A percentile compares a stretch with the other conserved stretches of the same genome.
These are phyloP conservation scores for Pterocles gutturalis DNA, from an alignment of 2,113 vertebrate species.

Conservation along the genomic window DNA sequence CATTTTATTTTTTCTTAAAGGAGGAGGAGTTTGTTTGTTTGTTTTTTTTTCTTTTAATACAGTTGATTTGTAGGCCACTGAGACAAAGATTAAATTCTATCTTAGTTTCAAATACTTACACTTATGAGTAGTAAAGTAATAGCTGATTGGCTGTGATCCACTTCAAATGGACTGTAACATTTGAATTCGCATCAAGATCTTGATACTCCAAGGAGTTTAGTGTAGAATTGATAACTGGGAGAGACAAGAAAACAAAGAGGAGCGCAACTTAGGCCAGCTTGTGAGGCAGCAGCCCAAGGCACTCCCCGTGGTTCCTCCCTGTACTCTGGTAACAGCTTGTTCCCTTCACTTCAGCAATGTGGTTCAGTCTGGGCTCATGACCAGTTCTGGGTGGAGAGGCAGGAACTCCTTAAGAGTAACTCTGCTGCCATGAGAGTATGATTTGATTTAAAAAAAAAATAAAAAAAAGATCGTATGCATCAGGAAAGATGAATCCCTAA, in stretches of 20 bases:
- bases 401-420: neutral
- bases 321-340: constrained; percentile 38
- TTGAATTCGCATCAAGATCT: neutral
- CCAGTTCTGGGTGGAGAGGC: constrained; percentile 21
- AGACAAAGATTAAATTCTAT: neutral
- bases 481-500: neutral
- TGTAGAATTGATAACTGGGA: neutral
- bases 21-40: too few relatives aligned
- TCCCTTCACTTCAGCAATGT: neutral
- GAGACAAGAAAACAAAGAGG: neutral
- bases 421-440: neutral
- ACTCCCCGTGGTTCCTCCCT: constrained; percentile 19
- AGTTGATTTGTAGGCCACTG: neutral
- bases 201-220: neutral
- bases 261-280: neutral
- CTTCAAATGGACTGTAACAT: neutral
- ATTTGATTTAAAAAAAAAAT: neutral
- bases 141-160: neutral
- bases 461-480: neutral
- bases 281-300: neutral
- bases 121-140: neutral
- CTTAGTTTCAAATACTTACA: neutral
- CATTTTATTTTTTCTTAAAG: neutral
- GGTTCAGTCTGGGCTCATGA: constrained; percentile 7
- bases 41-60: neutral